Conservation (phyloP, 1,140 invertebrate genomes). For the Drosophila ironensis region DNA sequence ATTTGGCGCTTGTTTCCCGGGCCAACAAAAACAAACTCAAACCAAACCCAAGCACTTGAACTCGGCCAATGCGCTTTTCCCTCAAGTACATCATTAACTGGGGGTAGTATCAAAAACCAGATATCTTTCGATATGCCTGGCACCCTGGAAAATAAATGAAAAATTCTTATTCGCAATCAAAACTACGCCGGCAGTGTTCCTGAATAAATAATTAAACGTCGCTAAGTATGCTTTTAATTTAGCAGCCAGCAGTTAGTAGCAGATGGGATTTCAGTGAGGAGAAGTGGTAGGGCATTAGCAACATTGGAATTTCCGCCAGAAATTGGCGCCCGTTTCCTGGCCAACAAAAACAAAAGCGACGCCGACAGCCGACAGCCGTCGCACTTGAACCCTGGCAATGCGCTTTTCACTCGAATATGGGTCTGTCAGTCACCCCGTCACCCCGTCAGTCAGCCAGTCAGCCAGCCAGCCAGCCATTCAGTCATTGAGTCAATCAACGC, state of each 20-base stretch:
- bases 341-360: conserved; percentile 8
- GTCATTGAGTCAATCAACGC: conserved; percentile 3
- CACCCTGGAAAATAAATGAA: neutral
- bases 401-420: conserved; percentile 47
- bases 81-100: neutral
- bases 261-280: neutral
- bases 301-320: conserved; percentile 35
- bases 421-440: conserved; percentile 32
- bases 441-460: conserved; percentile 2
- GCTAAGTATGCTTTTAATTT: conserved; percentile 73
- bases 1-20: neutral
- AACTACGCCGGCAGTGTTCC: conserved; percentile 27
- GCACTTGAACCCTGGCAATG: conserved; percentile 60
- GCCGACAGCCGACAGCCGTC: neutral
- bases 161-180: conserved; percentile 20
- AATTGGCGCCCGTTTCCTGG: conserved; percentile 20
- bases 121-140: neutral
- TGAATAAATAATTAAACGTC: conserved; percentile 72
- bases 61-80: neutral
- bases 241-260: conserved; percentile 17
- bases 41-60: neutral
- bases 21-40: neutral
- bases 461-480: conserved; percentile 8
- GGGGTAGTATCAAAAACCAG: neutral
- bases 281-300: conserved; percentile 14